Evolutionary conservation across 2,797 vertebrate genomes (phyloP), one percentile per base, ranked within the genome.

Genomic region (Rhinella marina): DNA sequence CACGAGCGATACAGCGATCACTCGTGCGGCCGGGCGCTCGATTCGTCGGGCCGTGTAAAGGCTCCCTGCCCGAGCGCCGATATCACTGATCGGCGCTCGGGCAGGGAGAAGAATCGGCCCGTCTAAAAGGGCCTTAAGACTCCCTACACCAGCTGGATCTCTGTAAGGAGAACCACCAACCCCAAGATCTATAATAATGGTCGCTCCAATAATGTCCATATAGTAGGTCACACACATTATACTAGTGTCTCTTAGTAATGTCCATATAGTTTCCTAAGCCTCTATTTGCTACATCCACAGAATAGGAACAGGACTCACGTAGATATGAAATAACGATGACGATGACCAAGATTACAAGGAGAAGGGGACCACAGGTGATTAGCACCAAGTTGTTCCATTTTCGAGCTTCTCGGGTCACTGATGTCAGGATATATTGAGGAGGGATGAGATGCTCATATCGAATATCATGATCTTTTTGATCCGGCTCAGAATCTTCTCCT

Each of bases 271-370:
- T 23, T 48, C 3, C 0, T 19, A 21, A 48, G 32, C 19, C 68
- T 72, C 29, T 0, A 41, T 72, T 32, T 72, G 27, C 3, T 32
- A 41, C 16, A 72, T 48, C 72, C 25, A 77, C 72, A 50, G 32
- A 73, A 19, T 77, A 54, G 54, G 25, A 14, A 54, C 75, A 52
- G 48, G 78, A 86, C 85, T 82, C 70, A 87, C 79, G 29, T 25
- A 78, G 83, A 76, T 73, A 56, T 17, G 25, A 48, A 17, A 76
- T 3, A 3, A 76, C 7, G 52, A 77, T 52, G n/a, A 87, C 13
- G 23, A 72, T 57, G 13, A 64, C 50, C 77, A 86, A 54, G 52
- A 80, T 50, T n/a, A 66, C 17, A 27, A 80, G 62, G 17, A 80
- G 54, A 27, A 68, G 23, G 52, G 85, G 14, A 29, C 76, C 76